A percentile compares a stretch with the other conserved stretches of the same genome.
Evolutionary conservation across 2,888 invertebrate genomes (phyloP).

Genomic region (Hymenopus coronatus): DNA sequence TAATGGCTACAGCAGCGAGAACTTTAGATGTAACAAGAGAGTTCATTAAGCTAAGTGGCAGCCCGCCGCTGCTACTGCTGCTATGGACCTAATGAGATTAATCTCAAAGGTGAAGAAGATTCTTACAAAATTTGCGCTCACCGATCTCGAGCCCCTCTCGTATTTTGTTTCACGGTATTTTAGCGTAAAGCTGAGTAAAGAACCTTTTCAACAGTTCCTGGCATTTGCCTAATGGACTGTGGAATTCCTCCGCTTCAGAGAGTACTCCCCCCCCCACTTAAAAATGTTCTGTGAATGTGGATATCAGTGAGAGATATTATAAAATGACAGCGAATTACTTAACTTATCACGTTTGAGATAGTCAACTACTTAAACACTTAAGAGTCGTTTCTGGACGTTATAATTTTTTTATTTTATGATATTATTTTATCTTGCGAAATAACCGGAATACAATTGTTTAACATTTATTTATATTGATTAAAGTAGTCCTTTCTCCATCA

Average conservation of each 20-base stretch:
- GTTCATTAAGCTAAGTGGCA: background rate
- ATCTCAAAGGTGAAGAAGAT: background rate
- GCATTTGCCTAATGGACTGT: background rate
- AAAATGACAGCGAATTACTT: background rate
- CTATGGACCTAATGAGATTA: background rate
- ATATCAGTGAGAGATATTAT: background rate
- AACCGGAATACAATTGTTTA: too few relatives aligned
- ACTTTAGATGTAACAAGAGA: background rate
- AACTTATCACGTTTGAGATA: too few relatives aligned
- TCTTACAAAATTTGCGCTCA: background rate
- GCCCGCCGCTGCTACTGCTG: background rate
- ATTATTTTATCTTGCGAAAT: too few relatives aligned
- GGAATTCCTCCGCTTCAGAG: background rate
- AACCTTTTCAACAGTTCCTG: background rate
- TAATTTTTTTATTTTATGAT: too few relatives aligned
- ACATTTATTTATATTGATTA: too few relatives aligned
- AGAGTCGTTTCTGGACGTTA: too few relatives aligned
- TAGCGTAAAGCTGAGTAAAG: background rate
- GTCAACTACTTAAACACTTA: too few relatives aligned
- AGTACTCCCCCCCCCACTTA: background rate
- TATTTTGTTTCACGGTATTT: background rate
- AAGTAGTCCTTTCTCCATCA: too few relatives aligned
- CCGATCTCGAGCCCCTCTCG: background rate
- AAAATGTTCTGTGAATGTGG: background rate
- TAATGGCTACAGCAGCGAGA: background rate